Percentiles rank a stretch among this genome's conserved stretches.
Conservation (phyloP, 1,140 invertebrate genomes). For the Lamellibrachia luymesi region DNA sequence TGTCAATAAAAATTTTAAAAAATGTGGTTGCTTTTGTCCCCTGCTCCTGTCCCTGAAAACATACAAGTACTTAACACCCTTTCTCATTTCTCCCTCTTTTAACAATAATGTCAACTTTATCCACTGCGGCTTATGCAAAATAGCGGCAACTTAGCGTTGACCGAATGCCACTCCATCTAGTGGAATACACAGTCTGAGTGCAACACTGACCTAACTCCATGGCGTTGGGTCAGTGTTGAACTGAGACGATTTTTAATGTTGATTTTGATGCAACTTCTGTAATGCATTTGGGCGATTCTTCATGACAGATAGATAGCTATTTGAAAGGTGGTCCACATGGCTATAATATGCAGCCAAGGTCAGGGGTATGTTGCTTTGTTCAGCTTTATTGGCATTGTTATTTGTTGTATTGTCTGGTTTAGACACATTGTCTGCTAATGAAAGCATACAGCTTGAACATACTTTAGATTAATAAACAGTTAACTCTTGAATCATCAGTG, state of each 20-base stretch:
- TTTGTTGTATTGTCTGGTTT: not conserved
- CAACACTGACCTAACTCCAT: too few species aligned
- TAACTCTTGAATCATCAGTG: not conserved
- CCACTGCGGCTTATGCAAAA: too few species aligned
- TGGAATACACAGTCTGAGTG: not conserved
- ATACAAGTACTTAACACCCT: not conserved
- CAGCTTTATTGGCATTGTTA: not conserved
- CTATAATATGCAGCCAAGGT: not conserved
- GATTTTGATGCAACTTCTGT: too few species aligned
- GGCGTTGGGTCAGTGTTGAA: too few species aligned
- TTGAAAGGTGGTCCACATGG: too few species aligned
- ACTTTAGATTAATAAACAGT: not conserved
- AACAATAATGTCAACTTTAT: too few species aligned
- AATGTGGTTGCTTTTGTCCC: too few species aligned
- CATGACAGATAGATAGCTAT: not conserved
- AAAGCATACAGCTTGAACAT: not conserved
- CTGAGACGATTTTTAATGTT: too few species aligned
- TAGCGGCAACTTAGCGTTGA: too few species aligned
- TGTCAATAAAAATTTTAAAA: too few species aligned
- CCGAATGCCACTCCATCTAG: too few species aligned
- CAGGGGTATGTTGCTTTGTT: not conserved
- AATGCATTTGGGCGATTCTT: not conserved
- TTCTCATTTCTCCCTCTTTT: too few species aligned
- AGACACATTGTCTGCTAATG: not conserved
- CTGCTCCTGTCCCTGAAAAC: not conserved